Percentiles rank a stretch among this genome's conserved stretches.
Evolutionary conservation across 2,888 invertebrate genomes (phyloP).

Genomic region (Erebia epiphron): DNA sequence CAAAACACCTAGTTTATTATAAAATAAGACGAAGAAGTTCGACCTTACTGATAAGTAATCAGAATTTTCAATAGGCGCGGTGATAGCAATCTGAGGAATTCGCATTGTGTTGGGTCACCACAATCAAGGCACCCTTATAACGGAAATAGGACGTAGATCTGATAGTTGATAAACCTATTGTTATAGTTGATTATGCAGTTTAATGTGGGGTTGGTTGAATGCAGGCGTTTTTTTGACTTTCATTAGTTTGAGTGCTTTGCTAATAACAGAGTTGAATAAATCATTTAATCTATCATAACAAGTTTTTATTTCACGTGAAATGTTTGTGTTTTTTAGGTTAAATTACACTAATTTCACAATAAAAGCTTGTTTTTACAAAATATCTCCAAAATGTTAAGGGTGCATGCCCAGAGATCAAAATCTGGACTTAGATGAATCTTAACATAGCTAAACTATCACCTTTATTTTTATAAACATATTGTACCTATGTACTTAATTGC

Average conservation of each 20-base stretch:
- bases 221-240: neutral
- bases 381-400: too few species aligned
- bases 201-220: constrained; percentile 1
- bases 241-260: neutral
- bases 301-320: too few species aligned
- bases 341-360: too few species aligned
- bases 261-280: neutral
- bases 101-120: constrained; percentile 27
- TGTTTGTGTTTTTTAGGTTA: too few species aligned
- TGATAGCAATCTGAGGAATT: constrained; percentile 25
- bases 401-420: too few species aligned
- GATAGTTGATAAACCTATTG: constrained; percentile 23
- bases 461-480: too few species aligned
- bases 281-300: too few species aligned
- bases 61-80: constrained; percentile 29
- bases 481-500: too few species aligned
- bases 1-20: neutral
- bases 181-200: constrained; percentile 16
- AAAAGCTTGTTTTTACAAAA: too few species aligned
- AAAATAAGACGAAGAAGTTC: constrained; percentile 8
- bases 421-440: too few species aligned
- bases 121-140: constrained; percentile 18
- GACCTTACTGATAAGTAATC: constrained; percentile 29
- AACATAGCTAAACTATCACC: too few species aligned
- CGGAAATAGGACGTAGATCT: constrained; percentile 27